Conservation (phyloP, 2,888 invertebrate genomes). For the Pachymerium ferrugineum region DNA sequence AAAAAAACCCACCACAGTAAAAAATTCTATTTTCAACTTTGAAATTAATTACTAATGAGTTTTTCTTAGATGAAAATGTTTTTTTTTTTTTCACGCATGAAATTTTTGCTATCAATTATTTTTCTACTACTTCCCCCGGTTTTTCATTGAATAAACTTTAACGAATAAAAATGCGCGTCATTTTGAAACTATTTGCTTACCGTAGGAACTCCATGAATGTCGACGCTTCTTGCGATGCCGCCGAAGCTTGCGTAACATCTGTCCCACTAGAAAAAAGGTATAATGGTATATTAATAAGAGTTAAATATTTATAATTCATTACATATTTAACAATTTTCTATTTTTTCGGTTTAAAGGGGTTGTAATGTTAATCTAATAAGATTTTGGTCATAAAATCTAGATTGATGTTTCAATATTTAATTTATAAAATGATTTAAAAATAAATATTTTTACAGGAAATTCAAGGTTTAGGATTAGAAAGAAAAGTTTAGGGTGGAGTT, state of each 20-base stretch:
- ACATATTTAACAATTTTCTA: neutral
- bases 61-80: too few relatives aligned
- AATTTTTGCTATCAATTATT: too few relatives aligned
- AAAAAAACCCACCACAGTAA: too few relatives aligned
- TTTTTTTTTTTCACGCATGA: neutral
- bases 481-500: neutral
- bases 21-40: too few relatives aligned
- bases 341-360: neutral
- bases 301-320: neutral
- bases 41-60: neutral
- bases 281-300: neutral
- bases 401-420: neutral
- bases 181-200: too few relatives aligned
- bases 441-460: neutral
- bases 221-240: constrained; percentile 35
- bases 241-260: constrained; percentile 35
- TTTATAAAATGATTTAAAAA: neutral
- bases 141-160: too few relatives aligned
- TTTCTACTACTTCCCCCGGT: too few relatives aligned
- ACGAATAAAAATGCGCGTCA: too few relatives aligned
- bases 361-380: neutral
- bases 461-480: too few relatives aligned
- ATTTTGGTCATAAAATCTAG: neutral
- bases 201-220: constrained; percentile 35
- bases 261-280: constrained; percentile 35